Conservation (phyloP, 2,113 vertebrate species). For the Lynx canadensis region DNA sequence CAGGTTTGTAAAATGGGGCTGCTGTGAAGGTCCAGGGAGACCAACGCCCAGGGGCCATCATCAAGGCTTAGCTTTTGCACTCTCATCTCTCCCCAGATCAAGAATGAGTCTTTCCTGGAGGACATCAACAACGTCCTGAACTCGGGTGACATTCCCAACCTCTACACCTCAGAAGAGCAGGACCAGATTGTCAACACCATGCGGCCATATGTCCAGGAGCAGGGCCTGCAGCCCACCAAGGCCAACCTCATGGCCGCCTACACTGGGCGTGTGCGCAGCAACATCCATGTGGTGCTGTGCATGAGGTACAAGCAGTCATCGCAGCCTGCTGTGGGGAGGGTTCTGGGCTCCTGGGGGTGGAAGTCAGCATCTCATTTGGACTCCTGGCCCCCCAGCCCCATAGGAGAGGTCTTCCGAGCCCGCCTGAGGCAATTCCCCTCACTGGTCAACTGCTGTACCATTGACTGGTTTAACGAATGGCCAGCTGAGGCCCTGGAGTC, state of each 20-base stretch:
- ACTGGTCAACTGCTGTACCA: conserved; percentile 95
- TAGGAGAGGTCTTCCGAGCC: conserved; percentile 93
- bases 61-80: not conserved
- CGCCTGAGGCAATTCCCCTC: conserved; percentile 95
- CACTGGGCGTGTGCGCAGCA: conserved; percentile 88
- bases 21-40: not conserved
- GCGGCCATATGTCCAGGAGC: conserved; percentile 90
- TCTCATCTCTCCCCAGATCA: conserved; percentile 87
- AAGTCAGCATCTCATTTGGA: not conserved
- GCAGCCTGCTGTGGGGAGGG: not conserved
- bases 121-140: conserved; percentile 95
- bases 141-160: conserved; percentile 92
- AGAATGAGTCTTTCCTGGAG: conserved; percentile 94
- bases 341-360: not conserved
- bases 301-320: conserved; percentile 89
- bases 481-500: conserved; percentile 93
- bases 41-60: not conserved
- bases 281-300: conserved; percentile 94
- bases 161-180: conserved; percentile 91
- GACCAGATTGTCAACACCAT: conserved; percentile 91
- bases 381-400: conserved; percentile 86
- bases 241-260: conserved; percentile 93
- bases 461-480: conserved; percentile 96
- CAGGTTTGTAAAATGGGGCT: not conserved
- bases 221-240: conserved; percentile 93